Percentiles rank a stretch among this genome's conserved stretches.
Conservation (phyloP, 2,113 vertebrate species). For the Hypanus sabinus region DNA sequence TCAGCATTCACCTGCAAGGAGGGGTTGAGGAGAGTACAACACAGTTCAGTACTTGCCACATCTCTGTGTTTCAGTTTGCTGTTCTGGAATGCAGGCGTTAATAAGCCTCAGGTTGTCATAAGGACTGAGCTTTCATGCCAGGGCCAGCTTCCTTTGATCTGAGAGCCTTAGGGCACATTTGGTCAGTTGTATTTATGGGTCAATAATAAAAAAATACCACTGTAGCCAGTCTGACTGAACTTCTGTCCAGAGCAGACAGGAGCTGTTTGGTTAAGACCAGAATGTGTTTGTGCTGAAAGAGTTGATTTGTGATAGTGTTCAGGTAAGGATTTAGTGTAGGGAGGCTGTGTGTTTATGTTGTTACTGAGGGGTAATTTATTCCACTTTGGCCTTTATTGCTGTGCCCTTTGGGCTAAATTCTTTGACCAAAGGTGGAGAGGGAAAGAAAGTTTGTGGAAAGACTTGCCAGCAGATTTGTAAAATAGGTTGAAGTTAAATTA, state of each 20-base stretch:
- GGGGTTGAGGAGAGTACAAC: neutral
- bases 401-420: neutral
- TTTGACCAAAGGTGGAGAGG: neutral
- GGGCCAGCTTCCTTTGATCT: slow-evolving; percentile 1
- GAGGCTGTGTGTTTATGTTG: slow-evolving; percentile 24
- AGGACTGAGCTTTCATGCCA: neutral
- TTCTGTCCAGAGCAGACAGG: neutral
- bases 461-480: neutral
- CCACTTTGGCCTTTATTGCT: neutral
- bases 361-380: neutral
- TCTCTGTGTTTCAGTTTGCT: neutral
- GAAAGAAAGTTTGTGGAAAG: neutral
- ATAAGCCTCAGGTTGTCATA: neutral
- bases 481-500: neutral
- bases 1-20: neutral
- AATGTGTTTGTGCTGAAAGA: slow-evolving; percentile 23
- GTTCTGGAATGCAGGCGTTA: neutral
- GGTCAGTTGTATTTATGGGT: slow-evolving; percentile 25
- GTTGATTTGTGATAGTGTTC: neutral
- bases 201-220: slow-evolving; percentile 26
- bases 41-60: neutral
- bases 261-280: slow-evolving; percentile 10
- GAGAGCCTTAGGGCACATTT: neutral
- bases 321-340: slow-evolving; percentile 23
- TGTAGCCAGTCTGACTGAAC: slow-evolving; percentile 16